Conservation (phyloP, 2,888 invertebrate species). For the Fragum whitleyi region DNA sequence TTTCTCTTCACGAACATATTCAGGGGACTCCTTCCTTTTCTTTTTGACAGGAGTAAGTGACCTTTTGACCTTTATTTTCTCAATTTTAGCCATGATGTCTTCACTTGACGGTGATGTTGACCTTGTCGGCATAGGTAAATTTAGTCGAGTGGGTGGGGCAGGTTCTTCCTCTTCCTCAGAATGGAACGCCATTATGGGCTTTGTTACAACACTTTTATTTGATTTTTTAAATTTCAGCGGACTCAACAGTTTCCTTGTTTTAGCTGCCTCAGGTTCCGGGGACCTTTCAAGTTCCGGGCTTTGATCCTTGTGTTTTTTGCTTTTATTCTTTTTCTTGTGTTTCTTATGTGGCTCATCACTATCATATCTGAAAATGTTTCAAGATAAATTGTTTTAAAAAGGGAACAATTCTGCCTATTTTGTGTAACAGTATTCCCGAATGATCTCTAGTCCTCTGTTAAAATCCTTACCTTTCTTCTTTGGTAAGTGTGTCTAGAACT, state of each 20-base stretch:
- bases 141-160: slow-evolving; percentile 39
- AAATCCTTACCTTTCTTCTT: too few relatives aligned
- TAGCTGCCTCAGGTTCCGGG: slow-evolving; percentile 42
- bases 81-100: slow-evolving; percentile 10
- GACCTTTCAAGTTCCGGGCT: slow-evolving; percentile 54
- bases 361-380: slow-evolving; percentile 57
- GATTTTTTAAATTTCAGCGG: slow-evolving; percentile 65
- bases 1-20: slow-evolving; percentile 59
- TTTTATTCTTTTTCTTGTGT: slow-evolving; percentile 69
- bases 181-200: slow-evolving; percentile 60
- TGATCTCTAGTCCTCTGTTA: too few relatives aligned
- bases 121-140: slow-evolving; percentile 49
- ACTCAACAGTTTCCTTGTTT: slow-evolving; percentile 60
- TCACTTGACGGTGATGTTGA: slow-evolving; percentile 64
- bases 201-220: slow-evolving; percentile 47
- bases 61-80: slow-evolving; percentile 42
- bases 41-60: slow-evolving; percentile 57
- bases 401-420: neutral
- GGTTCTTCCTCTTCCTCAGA: slow-evolving; percentile 61
- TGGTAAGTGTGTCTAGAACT: too few relatives aligned
- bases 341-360: slow-evolving; percentile 72
- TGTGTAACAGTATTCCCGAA: too few relatives aligned
- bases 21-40: slow-evolving; percentile 54
- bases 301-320: slow-evolving; percentile 62
- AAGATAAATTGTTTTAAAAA: too few relatives aligned